phyloP scores from a whole-genome alignment of 92 coral and sea anemone species.

The Plumapathes pennacea region DNA sequence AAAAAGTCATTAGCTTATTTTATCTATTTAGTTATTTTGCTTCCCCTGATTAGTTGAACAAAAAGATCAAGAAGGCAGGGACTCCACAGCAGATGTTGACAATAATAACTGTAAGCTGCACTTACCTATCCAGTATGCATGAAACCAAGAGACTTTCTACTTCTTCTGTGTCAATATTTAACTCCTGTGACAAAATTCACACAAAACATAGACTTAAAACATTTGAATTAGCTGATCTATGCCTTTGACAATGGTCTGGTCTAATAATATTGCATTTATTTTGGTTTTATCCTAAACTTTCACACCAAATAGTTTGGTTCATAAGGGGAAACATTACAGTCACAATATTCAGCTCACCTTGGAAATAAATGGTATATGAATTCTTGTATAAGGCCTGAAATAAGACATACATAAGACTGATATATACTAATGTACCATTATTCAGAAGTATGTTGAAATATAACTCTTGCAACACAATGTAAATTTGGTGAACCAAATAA shows the following conservation, averaged over 20 bases:
- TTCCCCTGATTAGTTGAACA: too few species aligned
- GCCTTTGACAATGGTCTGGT: too few species aligned
- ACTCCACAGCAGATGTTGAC: too few species aligned
- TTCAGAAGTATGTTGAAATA: not conserved
- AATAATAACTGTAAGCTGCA: not conserved
- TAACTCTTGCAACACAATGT: not conserved
- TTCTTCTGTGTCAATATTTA: constrained; percentile 95
- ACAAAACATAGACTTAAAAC: too few species aligned
- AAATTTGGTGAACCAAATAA: not conserved
- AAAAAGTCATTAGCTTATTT: too few species aligned
- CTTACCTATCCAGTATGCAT: constrained; percentile 88
- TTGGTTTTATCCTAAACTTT: too few species aligned
- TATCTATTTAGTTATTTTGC: too few species aligned
- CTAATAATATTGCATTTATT: too few species aligned
- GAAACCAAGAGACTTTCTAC: constrained; percentile 96
- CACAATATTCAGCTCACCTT: constrained; percentile 42
- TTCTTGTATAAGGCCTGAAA: constrained; percentile 91
- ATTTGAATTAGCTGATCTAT: too few species aligned
- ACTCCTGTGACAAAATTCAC: constrained; percentile 66
- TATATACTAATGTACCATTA: not conserved
- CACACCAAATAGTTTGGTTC: too few species aligned
- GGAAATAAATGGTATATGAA: constrained; percentile 96
- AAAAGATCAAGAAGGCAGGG: too few species aligned
- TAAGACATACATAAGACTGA: not conserved
- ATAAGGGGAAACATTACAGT: too few species aligned